Percentiles rank a stretch among this genome's conserved stretches.
Conservation (phyloP, 2,888 invertebrate genomes). For the Ectropis crepuscularia region DNA sequence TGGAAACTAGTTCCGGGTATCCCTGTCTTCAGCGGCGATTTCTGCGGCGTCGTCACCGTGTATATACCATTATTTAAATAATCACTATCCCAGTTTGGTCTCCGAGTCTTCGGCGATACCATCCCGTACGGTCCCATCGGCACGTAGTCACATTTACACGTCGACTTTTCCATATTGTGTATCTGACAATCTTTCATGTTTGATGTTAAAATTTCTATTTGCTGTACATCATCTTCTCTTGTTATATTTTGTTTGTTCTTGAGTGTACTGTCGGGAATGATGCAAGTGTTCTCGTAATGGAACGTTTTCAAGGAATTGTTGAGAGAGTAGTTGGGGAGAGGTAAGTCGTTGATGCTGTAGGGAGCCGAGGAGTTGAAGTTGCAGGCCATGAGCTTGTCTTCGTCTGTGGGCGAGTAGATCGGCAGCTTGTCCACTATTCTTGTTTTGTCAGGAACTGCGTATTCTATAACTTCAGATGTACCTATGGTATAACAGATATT, state of each 20-base stretch:
- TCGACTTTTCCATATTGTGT: slow-evolving; percentile 73
- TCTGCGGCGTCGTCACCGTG: slow-evolving; percentile 76
- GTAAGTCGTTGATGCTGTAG: slow-evolving; percentile 76
- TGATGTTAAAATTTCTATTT: slow-evolving; percentile 76
- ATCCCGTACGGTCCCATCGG: slow-evolving; percentile 78
- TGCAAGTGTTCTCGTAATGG: slow-evolving; percentile 79
- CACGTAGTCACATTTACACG: slow-evolving; percentile 79
- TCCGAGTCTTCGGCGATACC: slow-evolving; percentile 70
- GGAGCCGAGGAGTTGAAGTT: slow-evolving; percentile 70
- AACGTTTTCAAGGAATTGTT: slow-evolving; percentile 83
- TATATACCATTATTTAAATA: slow-evolving; percentile 77
- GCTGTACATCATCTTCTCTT: slow-evolving; percentile 76
- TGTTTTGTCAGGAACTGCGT: slow-evolving; percentile 81
- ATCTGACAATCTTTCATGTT: slow-evolving; percentile 79
- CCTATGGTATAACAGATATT: slow-evolving; percentile 59
- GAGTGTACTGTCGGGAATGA: slow-evolving; percentile 75
- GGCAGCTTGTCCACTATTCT: slow-evolving; percentile 75
- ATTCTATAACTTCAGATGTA: slow-evolving; percentile 79
- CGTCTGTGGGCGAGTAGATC: slow-evolving; percentile 78
- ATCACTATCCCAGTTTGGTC: slow-evolving; percentile 75
- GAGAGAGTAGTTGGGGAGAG: slow-evolving; percentile 85
- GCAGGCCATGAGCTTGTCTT: slow-evolving; percentile 79
- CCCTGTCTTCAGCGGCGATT: slow-evolving; percentile 71
- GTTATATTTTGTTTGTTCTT: slow-evolving; percentile 77
- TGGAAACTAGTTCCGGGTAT: slow-evolving; percentile 78